Base-by-base conservation (phyloP, 2,888 invertebrate species). In the Plagiodera versicolora region DNA sequence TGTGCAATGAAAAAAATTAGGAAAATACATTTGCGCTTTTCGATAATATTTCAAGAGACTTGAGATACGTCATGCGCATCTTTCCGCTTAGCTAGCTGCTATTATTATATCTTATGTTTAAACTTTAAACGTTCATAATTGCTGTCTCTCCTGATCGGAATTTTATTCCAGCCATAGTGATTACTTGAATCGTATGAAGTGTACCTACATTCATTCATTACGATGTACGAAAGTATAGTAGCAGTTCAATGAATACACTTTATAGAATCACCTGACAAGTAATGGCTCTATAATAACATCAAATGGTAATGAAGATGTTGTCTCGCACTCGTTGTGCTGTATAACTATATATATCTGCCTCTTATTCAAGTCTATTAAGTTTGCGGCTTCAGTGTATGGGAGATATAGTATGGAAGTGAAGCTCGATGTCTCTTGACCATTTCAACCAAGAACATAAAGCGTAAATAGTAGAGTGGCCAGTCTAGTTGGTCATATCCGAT, bases 201-300 rank as follows among this genome's bases (percentile, higher is more conserved):
- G 24, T 24, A 6, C 24, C n/a, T n/a, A 24, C 3, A 24, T 24
- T 5, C 6, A 24, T 24, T 24, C 24, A 24, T 24, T 6, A 5
- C 4, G 24, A 24, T 24, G 6, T 32, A 32, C 32, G 10, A 32
- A 11, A 32, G 11, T 6, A 32, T 6, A 1, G 2, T 2, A 32
- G 32, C 10, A 2, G 32, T 32, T 2, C 11, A 32, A 32, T 32
- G 11, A 11, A 32, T 32, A 32, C 70, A 66, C 63, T 66, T 70
- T 69, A 68, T 68, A 67, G 66, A 69, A 70, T 67, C 65, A 52
- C 66, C 66, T 68, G 71, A 70, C 69, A 69, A 63, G 69, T 71
- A 68, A 71, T 71, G 67, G 70, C 66, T 70, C 66, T 68, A 65
- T 71, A 67, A 70, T 69, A 68, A 70, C 68, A 70, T 70, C 69